Evolutionary conservation across 2,888 invertebrate species (phyloP).

Genomic region (Apodemia duryi): DNA sequence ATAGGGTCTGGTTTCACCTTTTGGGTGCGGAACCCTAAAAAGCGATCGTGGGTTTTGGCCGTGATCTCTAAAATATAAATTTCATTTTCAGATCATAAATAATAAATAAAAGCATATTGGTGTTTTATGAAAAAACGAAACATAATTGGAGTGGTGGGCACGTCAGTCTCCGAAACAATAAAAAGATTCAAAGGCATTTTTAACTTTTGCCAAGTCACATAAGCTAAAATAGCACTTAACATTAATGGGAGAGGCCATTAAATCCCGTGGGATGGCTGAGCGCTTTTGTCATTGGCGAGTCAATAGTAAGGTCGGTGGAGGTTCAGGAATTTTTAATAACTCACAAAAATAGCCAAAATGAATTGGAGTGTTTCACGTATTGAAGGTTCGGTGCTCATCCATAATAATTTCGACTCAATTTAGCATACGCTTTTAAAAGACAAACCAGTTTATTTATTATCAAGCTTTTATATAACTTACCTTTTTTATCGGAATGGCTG

Average conservation of each 20-base stretch:
- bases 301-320: conserved; percentile 20
- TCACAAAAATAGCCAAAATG: conserved; percentile 19
- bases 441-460: background rate
- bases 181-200: conserved; percentile 31
- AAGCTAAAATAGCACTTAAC: conserved; percentile 67
- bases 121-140: conserved; percentile 10
- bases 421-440: background rate
- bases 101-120: conserved; percentile 6
- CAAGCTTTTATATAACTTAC: background rate
- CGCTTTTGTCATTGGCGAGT: conserved; percentile 48
- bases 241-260: conserved; percentile 63
- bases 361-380: conserved; percentile 12
- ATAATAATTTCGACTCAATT: conserved; percentile 5
- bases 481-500: background rate
- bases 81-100: background rate
- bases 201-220: conserved; percentile 61
- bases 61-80: background rate
- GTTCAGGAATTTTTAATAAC: conserved; percentile 22
- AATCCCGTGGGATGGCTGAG: conserved; percentile 60
- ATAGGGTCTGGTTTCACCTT: no score
- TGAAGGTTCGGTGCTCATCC: conserved; percentile 2
- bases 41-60: background rate
- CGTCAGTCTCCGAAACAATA: conserved; percentile 17
- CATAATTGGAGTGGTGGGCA: conserved; percentile 13
- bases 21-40: background rate